A percentile compares a stretch with the other conserved stretches of the same genome.
These are phyloP conservation scores for Aphodius granarius DNA, from an alignment of 2,888 invertebrate genomes.

Conservation along the genomic window DNA sequence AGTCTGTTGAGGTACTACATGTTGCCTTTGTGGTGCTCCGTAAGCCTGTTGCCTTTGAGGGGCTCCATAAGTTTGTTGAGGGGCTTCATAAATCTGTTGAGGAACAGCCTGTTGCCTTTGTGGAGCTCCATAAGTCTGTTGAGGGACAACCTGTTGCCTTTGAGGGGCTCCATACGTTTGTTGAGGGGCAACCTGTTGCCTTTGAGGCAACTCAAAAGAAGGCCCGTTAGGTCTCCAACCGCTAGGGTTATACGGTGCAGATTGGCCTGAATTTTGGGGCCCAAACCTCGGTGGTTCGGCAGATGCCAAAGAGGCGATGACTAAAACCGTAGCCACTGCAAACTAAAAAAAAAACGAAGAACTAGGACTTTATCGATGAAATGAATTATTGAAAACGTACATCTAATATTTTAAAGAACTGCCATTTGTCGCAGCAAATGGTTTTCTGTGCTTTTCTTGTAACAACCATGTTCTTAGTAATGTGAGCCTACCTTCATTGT, in stretches of 20 bases:
- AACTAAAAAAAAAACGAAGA: constrained; percentile 43
- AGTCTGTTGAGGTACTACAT: constrained; percentile 7
- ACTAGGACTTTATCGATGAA: too few species aligned
- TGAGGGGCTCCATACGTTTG: constrained; percentile 39
- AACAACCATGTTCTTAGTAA: constrained; percentile 15
- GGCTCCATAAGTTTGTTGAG: constrained; percentile 15
- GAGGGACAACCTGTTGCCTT: constrained; percentile 22
- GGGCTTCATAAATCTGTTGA: too few species aligned
- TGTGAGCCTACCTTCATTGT: constrained; percentile 17
- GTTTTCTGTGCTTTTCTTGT: constrained; percentile 5
- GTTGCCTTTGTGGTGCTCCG: constrained; percentile 14
- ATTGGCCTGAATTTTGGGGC: constrained; percentile 13
- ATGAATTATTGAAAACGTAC: constrained; percentile 38
- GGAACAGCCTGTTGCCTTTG: background rate
- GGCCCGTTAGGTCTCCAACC: constrained; percentile 56
- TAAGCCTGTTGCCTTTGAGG: constrained; percentile 25
- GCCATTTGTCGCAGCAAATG: constrained; percentile 32
- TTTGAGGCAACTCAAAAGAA: constrained; percentile 51
- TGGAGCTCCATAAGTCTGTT: background rate
- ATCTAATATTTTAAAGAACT: constrained; percentile 41
- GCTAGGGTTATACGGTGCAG: constrained; percentile 52
- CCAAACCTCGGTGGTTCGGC: constrained; percentile 53
- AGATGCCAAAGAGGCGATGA: constrained; percentile 49
- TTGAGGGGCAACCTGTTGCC: constrained; percentile 28
- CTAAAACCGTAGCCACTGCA: constrained; percentile 47